phyloP scores from a whole-genome alignment of 2,113 vertebrate species.

The Ammodytes marinus region DNA sequence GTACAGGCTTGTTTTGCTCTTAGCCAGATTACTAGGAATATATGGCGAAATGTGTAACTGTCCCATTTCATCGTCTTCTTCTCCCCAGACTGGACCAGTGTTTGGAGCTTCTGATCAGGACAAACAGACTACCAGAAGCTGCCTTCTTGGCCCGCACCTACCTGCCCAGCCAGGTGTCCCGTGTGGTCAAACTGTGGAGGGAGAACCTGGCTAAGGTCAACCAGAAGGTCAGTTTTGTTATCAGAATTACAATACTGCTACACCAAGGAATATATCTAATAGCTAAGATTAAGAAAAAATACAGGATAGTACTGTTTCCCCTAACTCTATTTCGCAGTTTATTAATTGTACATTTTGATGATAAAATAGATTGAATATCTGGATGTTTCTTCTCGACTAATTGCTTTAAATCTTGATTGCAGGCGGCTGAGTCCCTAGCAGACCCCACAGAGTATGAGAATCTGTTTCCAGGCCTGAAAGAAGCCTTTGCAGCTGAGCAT shows the following conservation, averaged over 20 bases:
- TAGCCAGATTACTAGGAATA: no score
- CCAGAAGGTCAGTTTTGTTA: slow-evolving; percentile 85
- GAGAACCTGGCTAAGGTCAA: slow-evolving; percentile 95
- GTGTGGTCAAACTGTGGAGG: slow-evolving; percentile 97
- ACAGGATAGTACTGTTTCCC: background rate
- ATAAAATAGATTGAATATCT: background rate
- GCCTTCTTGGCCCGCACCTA: slow-evolving; percentile 97
- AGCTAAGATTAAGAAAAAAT: background rate
- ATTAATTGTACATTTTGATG: background rate
- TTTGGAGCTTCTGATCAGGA: slow-evolving; percentile 96
- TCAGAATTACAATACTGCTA: background rate
- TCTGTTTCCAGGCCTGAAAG: slow-evolving; percentile 95
- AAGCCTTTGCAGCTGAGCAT: slow-evolving; percentile 94
- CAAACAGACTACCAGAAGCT: slow-evolving; percentile 95
- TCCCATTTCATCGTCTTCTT: background rate
- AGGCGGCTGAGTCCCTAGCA: slow-evolving; percentile 95
- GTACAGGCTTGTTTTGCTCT: no score
- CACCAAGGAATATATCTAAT: background rate
- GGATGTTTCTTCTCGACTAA: background rate
- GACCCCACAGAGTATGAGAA: slow-evolving; percentile 99
- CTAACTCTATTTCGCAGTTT: background rate
- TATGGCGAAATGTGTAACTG: background rate
- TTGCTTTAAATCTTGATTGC: slow-evolving; percentile 30
- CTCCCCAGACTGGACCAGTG: slow-evolving; percentile 91
- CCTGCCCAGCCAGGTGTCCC: slow-evolving; percentile 97